Evolutionary conservation across 1,140 invertebrate species (phyloP).

Genomic region (Panagrolaimus sp.): DNA sequence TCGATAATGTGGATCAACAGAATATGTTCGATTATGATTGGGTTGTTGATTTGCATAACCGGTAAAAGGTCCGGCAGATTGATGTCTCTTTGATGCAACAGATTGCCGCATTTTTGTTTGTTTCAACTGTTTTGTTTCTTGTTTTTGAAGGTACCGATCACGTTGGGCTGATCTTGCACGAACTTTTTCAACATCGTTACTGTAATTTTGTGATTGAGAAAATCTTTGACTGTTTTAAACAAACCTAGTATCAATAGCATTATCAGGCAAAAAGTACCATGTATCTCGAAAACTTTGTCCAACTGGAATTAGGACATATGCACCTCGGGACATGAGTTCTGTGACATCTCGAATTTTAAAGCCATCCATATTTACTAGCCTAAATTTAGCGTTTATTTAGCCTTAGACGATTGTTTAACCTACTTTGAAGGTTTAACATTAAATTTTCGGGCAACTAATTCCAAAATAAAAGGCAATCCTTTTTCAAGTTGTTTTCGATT

Average conservation of each 20-base stretch:
- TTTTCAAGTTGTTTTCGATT: conserved; percentile 43
- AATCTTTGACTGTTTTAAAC: background rate
- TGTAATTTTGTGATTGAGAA: background rate
- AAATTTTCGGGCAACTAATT: conserved; percentile 39
- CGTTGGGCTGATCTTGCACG: conserved; percentile 35
- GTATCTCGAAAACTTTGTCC: conserved; percentile 48
- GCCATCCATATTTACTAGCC: conserved; percentile 50
- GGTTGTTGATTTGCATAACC: no score
- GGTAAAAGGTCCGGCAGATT: no score
- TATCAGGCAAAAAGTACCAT: conserved; percentile 51
- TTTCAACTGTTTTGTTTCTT: background rate
- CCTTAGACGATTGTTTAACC: conserved; percentile 3
- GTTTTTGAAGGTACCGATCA: conserved; percentile 33
- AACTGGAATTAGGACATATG: conserved; percentile 45
- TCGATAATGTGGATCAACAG: no score
- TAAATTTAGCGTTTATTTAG: conserved; percentile 20
- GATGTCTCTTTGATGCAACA: no score
- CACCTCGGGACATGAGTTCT: conserved; percentile 48
- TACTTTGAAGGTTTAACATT: conserved; percentile 44
- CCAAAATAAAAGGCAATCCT: conserved; percentile 46
- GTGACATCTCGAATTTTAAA: conserved; percentile 32
- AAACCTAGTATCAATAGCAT: conserved; percentile 49
- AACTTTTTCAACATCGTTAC: conserved; percentile 19
- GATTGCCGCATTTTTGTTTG: no score
- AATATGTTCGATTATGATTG: no score